Percentiles rank a stretch among this genome's conserved stretches.
Evolutionary conservation across 92 coral and sea anemone genomes (phyloP).

Genomic region (Bergia puertoricense): DNA sequence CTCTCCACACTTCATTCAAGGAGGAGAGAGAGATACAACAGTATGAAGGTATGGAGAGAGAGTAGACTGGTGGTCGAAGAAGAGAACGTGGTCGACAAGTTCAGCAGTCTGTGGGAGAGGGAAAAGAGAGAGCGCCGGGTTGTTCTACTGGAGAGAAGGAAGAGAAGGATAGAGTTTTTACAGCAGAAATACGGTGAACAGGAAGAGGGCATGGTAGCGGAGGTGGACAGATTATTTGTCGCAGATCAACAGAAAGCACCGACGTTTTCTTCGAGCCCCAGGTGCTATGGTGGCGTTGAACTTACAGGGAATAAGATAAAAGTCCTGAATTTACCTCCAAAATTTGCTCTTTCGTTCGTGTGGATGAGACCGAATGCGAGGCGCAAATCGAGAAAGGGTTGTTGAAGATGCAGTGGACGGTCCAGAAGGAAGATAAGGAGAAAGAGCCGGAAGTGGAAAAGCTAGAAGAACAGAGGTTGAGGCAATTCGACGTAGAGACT

Average conservation of each 20-base stretch:
- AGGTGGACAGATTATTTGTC: not conserved
- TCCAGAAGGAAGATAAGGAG: not conserved
- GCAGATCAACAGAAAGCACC: not conserved
- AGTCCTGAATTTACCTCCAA: not conserved
- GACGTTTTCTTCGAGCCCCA: conserved; percentile 1
- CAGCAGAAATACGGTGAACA: not conserved
- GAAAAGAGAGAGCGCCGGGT: not conserved
- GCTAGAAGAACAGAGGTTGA: not conserved
- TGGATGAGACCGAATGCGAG: conserved; percentile 4
- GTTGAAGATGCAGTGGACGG: conserved; percentile 16
- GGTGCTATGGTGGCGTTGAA: conserved; percentile 25
- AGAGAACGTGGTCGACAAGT: not conserved
- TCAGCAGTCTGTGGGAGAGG: not conserved
- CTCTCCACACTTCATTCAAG: conserved; percentile 56
- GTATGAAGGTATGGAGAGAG: not conserved
- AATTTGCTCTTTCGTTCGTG: not conserved
- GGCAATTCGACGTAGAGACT: not conserved
- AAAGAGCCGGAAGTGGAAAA: not conserved
- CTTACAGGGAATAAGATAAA: conserved; percentile 1
- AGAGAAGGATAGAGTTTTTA: not conserved
- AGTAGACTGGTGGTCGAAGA: not conserved
- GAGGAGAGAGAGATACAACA: conserved; percentile 1
- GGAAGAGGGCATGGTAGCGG: not conserved
- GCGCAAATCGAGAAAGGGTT: conserved; percentile 24
- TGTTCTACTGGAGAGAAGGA: not conserved